phyloP scores from a whole-genome alignment of 2,113 vertebrate species.

The Burhinus oedicnemus region DNA sequence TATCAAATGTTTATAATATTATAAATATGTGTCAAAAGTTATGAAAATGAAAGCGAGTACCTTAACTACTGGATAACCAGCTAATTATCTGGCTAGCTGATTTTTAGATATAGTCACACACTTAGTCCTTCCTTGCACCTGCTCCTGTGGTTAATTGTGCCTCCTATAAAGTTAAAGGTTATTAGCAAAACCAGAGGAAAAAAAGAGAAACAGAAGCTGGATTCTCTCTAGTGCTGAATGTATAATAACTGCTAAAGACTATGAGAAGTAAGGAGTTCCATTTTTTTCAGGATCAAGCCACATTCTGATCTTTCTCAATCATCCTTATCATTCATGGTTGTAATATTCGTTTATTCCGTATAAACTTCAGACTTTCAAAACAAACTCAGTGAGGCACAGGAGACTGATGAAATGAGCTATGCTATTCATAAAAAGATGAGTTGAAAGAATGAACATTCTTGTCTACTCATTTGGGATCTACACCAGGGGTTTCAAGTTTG shows the following conservation, averaged over 20 bases:
- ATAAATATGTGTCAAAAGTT: background rate
- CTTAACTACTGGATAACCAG: background rate
- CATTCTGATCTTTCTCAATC: constrained; percentile 1
- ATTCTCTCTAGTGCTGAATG: background rate
- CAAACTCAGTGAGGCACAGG: background rate
- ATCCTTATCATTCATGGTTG: background rate
- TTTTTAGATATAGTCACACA: background rate
- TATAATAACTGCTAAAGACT: background rate
- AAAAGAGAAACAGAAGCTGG: background rate
- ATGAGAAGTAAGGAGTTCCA: background rate
- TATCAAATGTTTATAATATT: background rate
- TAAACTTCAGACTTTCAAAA: constrained; percentile 10
- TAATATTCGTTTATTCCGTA: background rate
- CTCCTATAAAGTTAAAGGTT: background rate
- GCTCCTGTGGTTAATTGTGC: background rate
- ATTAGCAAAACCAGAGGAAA: background rate
- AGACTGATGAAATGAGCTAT: background rate
- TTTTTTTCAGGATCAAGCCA: background rate
- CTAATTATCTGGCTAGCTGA: background rate
- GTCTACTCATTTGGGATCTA: background rate
- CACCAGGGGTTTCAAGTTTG: background rate
- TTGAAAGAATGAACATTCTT: background rate
- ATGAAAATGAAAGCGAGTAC: background rate
- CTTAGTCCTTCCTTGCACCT: background rate
- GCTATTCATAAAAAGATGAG: background rate